Evolutionary conservation across 2,113 vertebrate species (phyloP).

Genomic region (Bothrops jararaca): DNA sequence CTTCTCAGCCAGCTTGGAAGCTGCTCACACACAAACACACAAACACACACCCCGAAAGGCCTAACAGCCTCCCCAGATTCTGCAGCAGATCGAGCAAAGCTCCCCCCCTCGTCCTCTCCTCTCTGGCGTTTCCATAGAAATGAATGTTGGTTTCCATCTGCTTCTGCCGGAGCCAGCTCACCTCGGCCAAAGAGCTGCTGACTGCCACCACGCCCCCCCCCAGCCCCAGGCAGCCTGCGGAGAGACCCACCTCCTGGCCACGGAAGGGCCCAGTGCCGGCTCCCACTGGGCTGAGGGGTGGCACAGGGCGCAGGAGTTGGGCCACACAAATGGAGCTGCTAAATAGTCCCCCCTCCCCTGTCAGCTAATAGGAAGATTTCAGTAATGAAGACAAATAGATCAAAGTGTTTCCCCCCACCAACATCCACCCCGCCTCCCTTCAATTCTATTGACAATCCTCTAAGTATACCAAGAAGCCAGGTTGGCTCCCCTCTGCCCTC

Average conservation of each 20-base stretch:
- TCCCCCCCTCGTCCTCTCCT: conserved; percentile 46
- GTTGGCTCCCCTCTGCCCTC: background rate
- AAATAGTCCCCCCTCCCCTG: background rate
- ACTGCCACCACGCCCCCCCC: conserved; percentile 55
- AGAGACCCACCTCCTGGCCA: background rate
- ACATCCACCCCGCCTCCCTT: background rate
- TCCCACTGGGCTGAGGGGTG: background rate
- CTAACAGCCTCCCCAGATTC: conserved; percentile 22
- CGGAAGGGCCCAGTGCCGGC: accelerated
- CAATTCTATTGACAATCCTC: accelerated
- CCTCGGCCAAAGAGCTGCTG: conserved; percentile 62
- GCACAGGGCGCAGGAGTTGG: background rate
- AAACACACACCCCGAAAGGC: background rate
- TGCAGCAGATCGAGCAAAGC: conserved; percentile 49
- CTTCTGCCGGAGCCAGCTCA: conserved; percentile 65
- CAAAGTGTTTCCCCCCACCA: accelerated
- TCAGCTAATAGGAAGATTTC: background rate
- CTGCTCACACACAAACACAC: background rate
- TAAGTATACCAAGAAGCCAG: background rate
- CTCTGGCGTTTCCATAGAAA: conserved; percentile 74
- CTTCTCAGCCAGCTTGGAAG: background rate
- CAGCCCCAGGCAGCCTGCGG: conserved; percentile 49
- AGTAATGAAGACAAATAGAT: background rate
- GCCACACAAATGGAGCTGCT: background rate
- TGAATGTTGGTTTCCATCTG: conserved; percentile 74